Evolutionary conservation across 2,888 invertebrate genomes (phyloP), one percentile per base, ranked within the genome.

Genomic region (Ypsolopha scabrella): DNA sequence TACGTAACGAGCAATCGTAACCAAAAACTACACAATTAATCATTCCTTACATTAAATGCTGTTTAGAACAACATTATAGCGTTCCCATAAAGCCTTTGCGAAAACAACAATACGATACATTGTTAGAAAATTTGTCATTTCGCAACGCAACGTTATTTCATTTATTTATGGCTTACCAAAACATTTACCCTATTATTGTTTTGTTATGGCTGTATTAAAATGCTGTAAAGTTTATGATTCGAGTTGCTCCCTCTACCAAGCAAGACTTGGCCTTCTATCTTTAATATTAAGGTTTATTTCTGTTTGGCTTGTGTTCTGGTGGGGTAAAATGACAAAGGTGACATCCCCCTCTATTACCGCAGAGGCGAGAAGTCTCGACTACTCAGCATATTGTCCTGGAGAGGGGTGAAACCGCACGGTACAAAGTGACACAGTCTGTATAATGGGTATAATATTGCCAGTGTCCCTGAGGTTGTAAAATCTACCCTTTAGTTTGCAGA

Each of bases 181-280:
- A 85, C 85, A 86, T 86, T 85, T 85, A 76, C 80, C 82, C 85
- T 82, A 82, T 83, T 85, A 85, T 81, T 82, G 80, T 79, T 72
- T 68, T 70, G 79, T 81, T 85, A 85, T 77, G 78, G 82, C 83
- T 80, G 78, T 83, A 85, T 86, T 82, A 86, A 83, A 85, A 68
- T 70, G 76, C 74, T 70, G 80, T 86, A 81, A 85, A 85, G 80
- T 82, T 80, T 82, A 85, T 85, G 78, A 76, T 68, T 75, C 80
- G 79, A 77, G 77, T 76, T 63, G 61, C 61, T 65, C 58, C 54
- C 4, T 10, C 1, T 4, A 1, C 1, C 51, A 53, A 1, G 11
- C n/a, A 6, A 68, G 55, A 61, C 53, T 56, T 34, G 33, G 51
- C 57, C 61, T 56, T 69, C 53, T 35, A 0, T 0, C 0, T 0